A percentile compares a stretch with the other conserved stretches of the same genome.
These are phyloP conservation scores for Manis crassicaudata DNA, from an alignment of 2,797 vertebrate species.

Conservation along the genomic window DNA sequence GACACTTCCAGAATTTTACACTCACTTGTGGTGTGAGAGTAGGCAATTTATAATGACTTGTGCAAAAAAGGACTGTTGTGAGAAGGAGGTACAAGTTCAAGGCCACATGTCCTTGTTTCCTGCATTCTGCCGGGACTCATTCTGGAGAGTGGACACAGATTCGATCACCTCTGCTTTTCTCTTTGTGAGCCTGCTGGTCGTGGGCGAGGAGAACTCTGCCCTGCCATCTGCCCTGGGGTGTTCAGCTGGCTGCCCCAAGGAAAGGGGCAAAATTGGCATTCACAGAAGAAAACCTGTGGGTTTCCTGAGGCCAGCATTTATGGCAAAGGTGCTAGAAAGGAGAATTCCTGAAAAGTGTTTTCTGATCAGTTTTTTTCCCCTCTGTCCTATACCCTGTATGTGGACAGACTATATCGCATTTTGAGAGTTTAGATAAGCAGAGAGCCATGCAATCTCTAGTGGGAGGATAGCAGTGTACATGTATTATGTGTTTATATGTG, in stretches of 20 bases:
- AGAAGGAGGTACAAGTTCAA: constrained; percentile 23
- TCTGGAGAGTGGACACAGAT: not conserved
- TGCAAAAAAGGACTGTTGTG: not conserved
- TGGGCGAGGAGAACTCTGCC: rapidly evolving
- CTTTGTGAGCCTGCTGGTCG: not conserved
- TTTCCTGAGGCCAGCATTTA: not conserved
- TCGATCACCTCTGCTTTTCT: not conserved
- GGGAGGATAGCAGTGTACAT: not conserved
- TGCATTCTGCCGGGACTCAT: not conserved
- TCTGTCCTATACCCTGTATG: not conserved
- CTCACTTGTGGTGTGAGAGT: not conserved
- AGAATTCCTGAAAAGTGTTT: not conserved
- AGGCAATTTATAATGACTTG: not conserved
- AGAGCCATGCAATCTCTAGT: not conserved
- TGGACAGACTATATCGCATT: not conserved
- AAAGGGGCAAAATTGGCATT: not conserved
- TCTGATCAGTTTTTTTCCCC: not conserved
- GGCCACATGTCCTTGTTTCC: not conserved
- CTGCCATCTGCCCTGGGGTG: not conserved
- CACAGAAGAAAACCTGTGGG: not conserved
- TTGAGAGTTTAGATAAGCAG: not conserved
- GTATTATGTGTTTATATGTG: not conserved
- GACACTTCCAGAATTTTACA: constrained; percentile 59
- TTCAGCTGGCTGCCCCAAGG: not conserved
- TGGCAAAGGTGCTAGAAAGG: not conserved